phyloP scores from a whole-genome alignment of 2,888 invertebrate species.

The Agrochola lota region DNA sequence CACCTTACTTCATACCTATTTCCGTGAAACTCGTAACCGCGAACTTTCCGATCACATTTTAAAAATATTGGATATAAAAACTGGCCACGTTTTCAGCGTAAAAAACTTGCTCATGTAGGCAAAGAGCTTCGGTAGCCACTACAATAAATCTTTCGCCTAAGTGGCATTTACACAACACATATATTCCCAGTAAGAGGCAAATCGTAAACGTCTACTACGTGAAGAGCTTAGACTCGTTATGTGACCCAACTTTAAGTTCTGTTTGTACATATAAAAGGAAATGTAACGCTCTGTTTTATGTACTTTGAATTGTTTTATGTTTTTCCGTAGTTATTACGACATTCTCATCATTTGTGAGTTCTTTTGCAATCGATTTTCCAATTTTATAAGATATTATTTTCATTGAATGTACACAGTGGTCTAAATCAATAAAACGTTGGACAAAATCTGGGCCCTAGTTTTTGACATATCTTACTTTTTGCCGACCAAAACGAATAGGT shows the following conservation, averaged over 20 bases:
- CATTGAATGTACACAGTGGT: neutral
- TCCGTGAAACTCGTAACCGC: constrained; percentile 14
- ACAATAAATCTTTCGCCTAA: constrained; percentile 86
- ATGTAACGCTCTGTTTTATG: constrained; percentile 53
- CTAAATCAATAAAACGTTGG: neutral
- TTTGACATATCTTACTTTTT: neutral
- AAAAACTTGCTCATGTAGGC: constrained; percentile 66
- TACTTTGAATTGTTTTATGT: constrained; percentile 40
- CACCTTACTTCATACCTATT: neutral
- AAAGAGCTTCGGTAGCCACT: constrained; percentile 73
- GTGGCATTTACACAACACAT: constrained; percentile 89
- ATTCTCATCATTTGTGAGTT: neutral
- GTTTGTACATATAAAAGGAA: constrained; percentile 59
- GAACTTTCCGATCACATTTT: constrained; percentile 39
- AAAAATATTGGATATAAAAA: constrained; percentile 67
- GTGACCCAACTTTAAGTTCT: constrained; percentile 71
- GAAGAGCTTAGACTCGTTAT: constrained; percentile 71
- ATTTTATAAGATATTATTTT: neutral
- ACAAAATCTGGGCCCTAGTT: neutral
- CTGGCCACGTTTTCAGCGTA: constrained; percentile 63
- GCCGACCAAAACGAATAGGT: neutral
- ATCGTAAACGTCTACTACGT: constrained; percentile 85
- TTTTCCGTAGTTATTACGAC: neutral
- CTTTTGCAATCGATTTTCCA: neutral
- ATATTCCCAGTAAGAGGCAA: constrained; percentile 80